A percentile compares a stretch with the other conserved stretches of the same genome.
These are phyloP conservation scores for Oligia strigilis DNA, from an alignment of 2,888 invertebrate genomes.

Conservation along the genomic window DNA sequence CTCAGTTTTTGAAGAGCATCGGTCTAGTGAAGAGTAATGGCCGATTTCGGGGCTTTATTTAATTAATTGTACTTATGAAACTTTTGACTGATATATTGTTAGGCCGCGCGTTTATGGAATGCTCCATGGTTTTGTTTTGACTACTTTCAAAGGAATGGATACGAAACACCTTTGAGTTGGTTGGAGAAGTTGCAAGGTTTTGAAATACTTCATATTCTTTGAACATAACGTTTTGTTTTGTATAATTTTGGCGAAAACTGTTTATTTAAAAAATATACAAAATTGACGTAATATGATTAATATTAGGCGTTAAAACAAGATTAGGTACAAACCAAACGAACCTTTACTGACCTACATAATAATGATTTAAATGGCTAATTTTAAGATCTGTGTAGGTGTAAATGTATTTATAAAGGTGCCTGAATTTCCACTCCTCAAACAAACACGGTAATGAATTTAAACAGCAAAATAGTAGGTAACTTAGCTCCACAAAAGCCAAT, in stretches of 20 bases:
- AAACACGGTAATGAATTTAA: constrained; percentile 1
- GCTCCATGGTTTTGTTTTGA: constrained; percentile 47
- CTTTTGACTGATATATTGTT: constrained; percentile 61
- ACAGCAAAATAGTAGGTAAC: not conserved
- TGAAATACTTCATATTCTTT: constrained; percentile 32
- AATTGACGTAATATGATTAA: not conserved
- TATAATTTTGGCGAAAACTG: too few relatives aligned
- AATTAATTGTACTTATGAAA: constrained; percentile 64
- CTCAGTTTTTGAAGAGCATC: constrained; percentile 69
- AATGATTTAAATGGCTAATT: too few relatives aligned
- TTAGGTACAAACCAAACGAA: too few relatives aligned
- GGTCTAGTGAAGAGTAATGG: constrained; percentile 67
- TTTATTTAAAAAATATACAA: not conserved
- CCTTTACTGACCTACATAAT: too few relatives aligned
- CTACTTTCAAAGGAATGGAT: constrained; percentile 47
- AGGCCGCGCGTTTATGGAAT: constrained; percentile 27
- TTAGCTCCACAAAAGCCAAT: not conserved
- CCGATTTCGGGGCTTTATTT: constrained; percentile 52
- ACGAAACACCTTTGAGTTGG: constrained; percentile 33
- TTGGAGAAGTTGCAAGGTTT: constrained; percentile 28
- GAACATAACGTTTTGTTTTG: not conserved
- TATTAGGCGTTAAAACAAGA: not conserved
- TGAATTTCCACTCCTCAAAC: not conserved
- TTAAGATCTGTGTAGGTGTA: not conserved
- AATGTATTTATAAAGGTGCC: not conserved